phyloP scores from a whole-genome alignment of 2,888 invertebrate genomes.

The Cylloceria caligata region DNA sequence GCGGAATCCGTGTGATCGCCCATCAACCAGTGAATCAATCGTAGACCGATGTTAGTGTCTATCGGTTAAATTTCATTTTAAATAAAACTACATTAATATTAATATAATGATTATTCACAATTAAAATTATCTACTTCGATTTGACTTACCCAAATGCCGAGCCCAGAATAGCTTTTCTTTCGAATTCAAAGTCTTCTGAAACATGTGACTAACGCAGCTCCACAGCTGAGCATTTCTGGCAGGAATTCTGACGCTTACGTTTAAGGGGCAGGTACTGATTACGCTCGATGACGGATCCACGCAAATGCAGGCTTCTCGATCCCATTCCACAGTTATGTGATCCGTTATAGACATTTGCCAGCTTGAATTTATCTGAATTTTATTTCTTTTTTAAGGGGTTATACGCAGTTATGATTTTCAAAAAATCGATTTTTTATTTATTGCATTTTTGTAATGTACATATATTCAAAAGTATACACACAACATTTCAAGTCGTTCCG shows the following conservation, averaged over 20 bases:
- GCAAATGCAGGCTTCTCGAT: constrained; percentile 69
- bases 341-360: constrained; percentile 70
- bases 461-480: no score
- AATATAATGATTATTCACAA: no score
- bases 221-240: constrained; percentile 75
- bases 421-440: background rate
- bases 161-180: constrained; percentile 79
- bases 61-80: background rate
- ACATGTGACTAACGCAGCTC: constrained; percentile 76
- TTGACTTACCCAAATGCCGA: constrained; percentile 73
- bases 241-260: constrained; percentile 69
- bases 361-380: constrained; percentile 70
- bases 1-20: constrained; percentile 71
- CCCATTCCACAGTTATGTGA: constrained; percentile 67
- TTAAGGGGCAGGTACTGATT: constrained; percentile 69
- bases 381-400: no score
- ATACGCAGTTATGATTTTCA: no score
- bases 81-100: background rate
- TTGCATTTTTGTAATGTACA: no score
- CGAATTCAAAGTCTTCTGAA: constrained; percentile 74
- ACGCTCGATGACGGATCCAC: constrained; percentile 47
- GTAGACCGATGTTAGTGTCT: constrained; percentile 79
- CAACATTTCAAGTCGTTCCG: no score
- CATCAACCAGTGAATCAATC: constrained; percentile 78
- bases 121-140: no score